Evolutionary conservation across 2,888 invertebrate genomes (phyloP).

Genomic region (Pardosa pseudoannulata): DNA sequence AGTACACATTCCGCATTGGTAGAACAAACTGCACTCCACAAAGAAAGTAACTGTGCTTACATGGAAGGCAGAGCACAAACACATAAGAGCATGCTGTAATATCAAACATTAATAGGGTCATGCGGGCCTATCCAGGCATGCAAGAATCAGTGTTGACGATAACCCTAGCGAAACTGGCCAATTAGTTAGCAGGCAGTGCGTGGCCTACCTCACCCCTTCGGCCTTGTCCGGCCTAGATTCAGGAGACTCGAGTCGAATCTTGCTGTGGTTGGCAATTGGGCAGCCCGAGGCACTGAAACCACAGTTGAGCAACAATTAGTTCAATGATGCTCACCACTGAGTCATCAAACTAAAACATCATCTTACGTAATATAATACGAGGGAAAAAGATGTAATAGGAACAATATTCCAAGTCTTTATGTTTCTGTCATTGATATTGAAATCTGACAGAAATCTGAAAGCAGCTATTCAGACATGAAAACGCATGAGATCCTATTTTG

Average conservation of each 20-base stretch:
- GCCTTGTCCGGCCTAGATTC: conserved; percentile 73
- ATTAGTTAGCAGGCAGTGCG: conserved; percentile 16
- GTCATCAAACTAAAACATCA: background rate
- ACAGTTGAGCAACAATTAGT: conserved; percentile 59
- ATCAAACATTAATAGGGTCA: background rate
- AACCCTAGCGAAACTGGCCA: background rate
- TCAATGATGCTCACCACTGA: conserved; percentile 5
- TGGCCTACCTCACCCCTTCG: conserved; percentile 74
- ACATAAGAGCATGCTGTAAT: background rate
- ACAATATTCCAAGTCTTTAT: no score
- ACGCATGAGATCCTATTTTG: no score
- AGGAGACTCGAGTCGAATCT: conserved; percentile 82
- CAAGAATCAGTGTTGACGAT: background rate
- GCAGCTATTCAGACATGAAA: no score
- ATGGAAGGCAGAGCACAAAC: no score
- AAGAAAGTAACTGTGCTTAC: no score
- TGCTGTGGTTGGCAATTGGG: conserved; percentile 95
- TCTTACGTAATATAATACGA: background rate
- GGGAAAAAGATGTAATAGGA: no score
- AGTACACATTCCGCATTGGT: no score
- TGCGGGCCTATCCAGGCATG: background rate
- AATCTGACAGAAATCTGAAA: no score
- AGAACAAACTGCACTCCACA: no score
- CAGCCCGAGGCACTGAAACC: conserved; percentile 92
- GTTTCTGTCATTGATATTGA: no score